These are phyloP conservation scores for Ctenomys sociabilis DNA, from an alignment of 2,113 vertebrate genomes.

Conservation along the genomic window DNA sequence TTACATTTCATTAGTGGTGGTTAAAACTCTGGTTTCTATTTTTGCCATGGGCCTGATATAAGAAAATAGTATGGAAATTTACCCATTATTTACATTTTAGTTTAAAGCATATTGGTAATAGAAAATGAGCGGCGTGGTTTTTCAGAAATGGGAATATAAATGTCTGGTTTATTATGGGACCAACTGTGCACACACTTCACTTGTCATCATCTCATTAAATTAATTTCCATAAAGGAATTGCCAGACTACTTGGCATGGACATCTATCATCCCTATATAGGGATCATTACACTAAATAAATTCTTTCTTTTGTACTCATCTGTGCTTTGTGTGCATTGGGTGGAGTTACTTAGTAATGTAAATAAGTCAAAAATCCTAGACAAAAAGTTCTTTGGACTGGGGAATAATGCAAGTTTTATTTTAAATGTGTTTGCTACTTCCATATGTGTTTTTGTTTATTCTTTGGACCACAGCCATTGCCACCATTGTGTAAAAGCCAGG, in stretches of 20 bases:
- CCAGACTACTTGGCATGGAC: constrained; percentile 52
- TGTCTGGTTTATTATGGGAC: constrained; percentile 57
- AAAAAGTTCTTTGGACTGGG: constrained; percentile 65
- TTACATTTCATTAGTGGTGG: constrained; percentile 55
- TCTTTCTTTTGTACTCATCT: constrained; percentile 52
- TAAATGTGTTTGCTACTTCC: constrained; percentile 74
- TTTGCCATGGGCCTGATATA: constrained; percentile 57
- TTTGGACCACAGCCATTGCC: constrained; percentile 72
- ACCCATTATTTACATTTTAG: constrained; percentile 65
- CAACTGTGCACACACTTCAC: constrained; percentile 48
- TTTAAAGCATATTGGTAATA: constrained; percentile 51
- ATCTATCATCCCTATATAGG: constrained; percentile 47
- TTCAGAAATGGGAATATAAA: constrained; percentile 62
- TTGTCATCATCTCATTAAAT: constrained; percentile 73
- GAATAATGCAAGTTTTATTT: constrained; percentile 49
- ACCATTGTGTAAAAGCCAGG: constrained; percentile 68
- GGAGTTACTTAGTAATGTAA: constrained; percentile 69
- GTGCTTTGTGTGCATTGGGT: constrained; percentile 58
- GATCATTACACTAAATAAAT: constrained; percentile 68
- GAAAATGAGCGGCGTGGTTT: constrained; percentile 61
- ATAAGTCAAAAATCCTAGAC: constrained; percentile 64
- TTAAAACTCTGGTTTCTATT: constrained; percentile 70
- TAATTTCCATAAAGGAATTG: constrained; percentile 60
- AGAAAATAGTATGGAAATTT: constrained; percentile 67
- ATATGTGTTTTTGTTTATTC: constrained; percentile 77